Evolutionary conservation across 2,113 vertebrate species (phyloP).

Genomic region (Ameiurus melas): DNA sequence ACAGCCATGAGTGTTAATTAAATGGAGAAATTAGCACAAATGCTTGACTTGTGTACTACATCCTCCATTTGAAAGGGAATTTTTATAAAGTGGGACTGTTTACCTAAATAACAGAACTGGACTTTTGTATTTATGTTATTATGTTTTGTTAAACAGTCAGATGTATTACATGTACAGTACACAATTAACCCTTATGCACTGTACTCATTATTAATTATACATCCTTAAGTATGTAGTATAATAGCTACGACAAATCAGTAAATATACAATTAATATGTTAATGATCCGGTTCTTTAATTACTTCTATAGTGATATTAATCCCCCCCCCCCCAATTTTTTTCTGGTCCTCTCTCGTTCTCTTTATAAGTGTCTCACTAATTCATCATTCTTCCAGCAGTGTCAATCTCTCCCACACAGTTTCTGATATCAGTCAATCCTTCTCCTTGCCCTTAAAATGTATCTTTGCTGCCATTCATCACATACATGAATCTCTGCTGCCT

Average conservation of each 20-base stretch:
- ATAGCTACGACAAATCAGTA: background rate
- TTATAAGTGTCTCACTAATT: background rate
- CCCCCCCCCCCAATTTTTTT: background rate
- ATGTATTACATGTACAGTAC: background rate
- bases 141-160: background rate
- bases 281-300: background rate
- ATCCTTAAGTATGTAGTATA: background rate
- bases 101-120: background rate
- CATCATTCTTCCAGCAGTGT: slow-evolving; percentile 25
- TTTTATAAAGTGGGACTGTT: background rate
- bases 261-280: background rate
- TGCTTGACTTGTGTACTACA: background rate
- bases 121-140: background rate
- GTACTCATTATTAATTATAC: background rate
- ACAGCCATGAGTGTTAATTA: background rate
- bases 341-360: background rate
- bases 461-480: slow-evolving; percentile 30
- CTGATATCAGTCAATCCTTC: slow-evolving; percentile 32
- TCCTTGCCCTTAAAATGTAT: slow-evolving; percentile 45
- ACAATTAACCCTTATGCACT: background rate
- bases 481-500: slow-evolving; percentile 49
- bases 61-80: background rate
- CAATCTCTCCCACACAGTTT: slow-evolving; percentile 23
- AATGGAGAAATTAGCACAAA: background rate
- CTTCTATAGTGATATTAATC: background rate